Percentiles rank a stretch among this genome's conserved stretches.
Conservation (phyloP, 2,888 invertebrate species). For the Lepidochrysops patricia region DNA sequence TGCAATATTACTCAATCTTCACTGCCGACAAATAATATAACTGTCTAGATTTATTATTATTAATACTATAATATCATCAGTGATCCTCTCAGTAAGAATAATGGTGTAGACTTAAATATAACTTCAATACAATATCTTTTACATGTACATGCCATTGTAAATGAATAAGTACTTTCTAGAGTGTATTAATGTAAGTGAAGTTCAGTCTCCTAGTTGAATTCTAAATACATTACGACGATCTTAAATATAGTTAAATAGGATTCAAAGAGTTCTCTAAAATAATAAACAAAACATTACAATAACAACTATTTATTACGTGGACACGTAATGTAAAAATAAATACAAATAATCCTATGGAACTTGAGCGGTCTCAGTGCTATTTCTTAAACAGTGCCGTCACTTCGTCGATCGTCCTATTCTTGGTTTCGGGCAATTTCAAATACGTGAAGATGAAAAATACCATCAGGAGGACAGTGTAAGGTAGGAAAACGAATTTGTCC, state of each 20-base stretch:
- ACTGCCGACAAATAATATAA: background rate
- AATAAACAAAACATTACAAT: slow-evolving; percentile 28
- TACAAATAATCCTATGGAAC: slow-evolving; percentile 43
- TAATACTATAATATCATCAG: background rate
- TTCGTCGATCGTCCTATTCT: slow-evolving; percentile 67
- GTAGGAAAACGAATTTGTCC: slow-evolving; percentile 60
- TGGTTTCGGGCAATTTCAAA: slow-evolving; percentile 66
- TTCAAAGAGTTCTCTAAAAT: slow-evolving; percentile 18
- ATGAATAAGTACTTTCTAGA: slow-evolving; percentile 52
- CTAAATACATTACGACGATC: slow-evolving; percentile 30
- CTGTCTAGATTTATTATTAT: background rate
- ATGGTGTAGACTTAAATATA: background rate
- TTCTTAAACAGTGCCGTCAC: slow-evolving; percentile 67
- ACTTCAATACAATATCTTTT: slow-evolving; percentile 10
- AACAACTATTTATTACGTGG: slow-evolving; percentile 41
- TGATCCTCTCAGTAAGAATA: background rate
- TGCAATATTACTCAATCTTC: background rate
- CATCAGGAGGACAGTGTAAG: slow-evolving; percentile 57
- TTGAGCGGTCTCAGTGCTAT: slow-evolving; percentile 31
- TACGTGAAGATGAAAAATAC: slow-evolving; percentile 64
- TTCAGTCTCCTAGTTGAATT: slow-evolving; percentile 53
- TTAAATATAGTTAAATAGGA: slow-evolving; percentile 20
- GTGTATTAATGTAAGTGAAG: slow-evolving; percentile 39
- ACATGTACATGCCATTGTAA: slow-evolving; percentile 27
- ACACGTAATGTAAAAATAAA: slow-evolving; percentile 31